Conservation (phyloP, 2,888 invertebrate genomes). For the Nysson spinosus region DNA sequence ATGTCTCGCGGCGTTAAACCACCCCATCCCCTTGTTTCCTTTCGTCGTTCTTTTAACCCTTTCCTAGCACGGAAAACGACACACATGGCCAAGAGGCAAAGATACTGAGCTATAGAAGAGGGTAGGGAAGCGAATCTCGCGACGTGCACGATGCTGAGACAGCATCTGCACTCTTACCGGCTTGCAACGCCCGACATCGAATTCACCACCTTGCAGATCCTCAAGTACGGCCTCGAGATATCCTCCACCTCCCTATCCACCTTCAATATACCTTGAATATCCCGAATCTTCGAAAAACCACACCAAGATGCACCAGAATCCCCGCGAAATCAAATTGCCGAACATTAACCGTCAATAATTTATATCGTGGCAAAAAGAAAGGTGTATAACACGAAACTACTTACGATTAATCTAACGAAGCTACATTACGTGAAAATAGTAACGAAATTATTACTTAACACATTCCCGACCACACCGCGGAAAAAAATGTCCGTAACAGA, state of each 20-base stretch:
- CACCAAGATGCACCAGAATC: neutral
- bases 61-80: neutral
- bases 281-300: neutral
- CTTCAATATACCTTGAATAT: too few species aligned
- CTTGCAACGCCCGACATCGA: slow-evolving; percentile 38
- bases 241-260: slow-evolving; percentile 33
- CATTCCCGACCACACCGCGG: too few species aligned
- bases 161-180: slow-evolving; percentile 36
- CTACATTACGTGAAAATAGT: too few species aligned
- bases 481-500: too few species aligned
- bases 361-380: too few species aligned
- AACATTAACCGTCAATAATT: too few species aligned
- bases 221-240: slow-evolving; percentile 66
- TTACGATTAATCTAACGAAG: too few species aligned
- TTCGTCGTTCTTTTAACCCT: neutral
- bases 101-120: slow-evolving; percentile 28
- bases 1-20: slow-evolving; percentile 26
- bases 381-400: too few species aligned
- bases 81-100: slow-evolving; percentile 14
- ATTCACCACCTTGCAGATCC: slow-evolving; percentile 69
- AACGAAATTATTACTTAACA: too few species aligned
- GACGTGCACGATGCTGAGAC: slow-evolving; percentile 11
- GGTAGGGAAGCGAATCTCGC: slow-evolving; percentile 43
- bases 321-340: too few species aligned
- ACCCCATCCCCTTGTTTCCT: neutral